These are phyloP conservation scores for Oxyura jamaicensis DNA, from an alignment of 2,113 vertebrate genomes.

Conservation along the genomic window DNA sequence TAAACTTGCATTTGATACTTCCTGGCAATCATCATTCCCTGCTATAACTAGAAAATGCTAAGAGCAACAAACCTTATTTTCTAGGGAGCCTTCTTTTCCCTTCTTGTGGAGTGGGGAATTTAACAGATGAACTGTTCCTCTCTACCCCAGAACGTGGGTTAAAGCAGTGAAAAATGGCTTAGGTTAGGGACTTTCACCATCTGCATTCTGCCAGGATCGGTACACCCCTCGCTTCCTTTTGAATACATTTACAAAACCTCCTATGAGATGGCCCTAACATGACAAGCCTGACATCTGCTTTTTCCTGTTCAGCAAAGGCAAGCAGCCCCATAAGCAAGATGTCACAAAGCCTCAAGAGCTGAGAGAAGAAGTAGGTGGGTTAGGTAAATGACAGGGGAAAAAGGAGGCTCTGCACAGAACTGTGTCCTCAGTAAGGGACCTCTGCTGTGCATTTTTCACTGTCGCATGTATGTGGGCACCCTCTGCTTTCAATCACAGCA, in stretches of 20 bases:
- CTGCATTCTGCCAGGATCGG: not conserved
- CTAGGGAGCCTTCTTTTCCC: not conserved
- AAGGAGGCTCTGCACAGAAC: not conserved
- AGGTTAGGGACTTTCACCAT: not conserved
- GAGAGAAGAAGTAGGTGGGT: not conserved
- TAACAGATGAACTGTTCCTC: not conserved
- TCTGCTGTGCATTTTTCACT: not conserved
- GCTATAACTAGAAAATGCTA: not conserved
- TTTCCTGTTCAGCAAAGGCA: not conserved
- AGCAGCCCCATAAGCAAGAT: not conserved
- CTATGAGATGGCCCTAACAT: not conserved
- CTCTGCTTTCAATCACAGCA: not conserved
- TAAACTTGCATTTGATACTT: not conserved
- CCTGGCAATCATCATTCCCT: not conserved
- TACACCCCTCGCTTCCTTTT: not conserved
- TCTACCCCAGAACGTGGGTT: not conserved
- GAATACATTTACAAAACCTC: not conserved
- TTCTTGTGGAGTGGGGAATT: not conserved
- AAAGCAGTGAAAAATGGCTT: not conserved
- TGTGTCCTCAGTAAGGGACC: not conserved
- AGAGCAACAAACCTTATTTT: not conserved
- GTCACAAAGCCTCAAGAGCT: not conserved
- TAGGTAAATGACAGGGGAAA: not conserved
- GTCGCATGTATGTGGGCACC: not conserved
- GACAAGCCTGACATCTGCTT: not conserved